Evolutionary conservation across 2,888 invertebrate species (phyloP).

Genomic region (Acleris sparsana): DNA sequence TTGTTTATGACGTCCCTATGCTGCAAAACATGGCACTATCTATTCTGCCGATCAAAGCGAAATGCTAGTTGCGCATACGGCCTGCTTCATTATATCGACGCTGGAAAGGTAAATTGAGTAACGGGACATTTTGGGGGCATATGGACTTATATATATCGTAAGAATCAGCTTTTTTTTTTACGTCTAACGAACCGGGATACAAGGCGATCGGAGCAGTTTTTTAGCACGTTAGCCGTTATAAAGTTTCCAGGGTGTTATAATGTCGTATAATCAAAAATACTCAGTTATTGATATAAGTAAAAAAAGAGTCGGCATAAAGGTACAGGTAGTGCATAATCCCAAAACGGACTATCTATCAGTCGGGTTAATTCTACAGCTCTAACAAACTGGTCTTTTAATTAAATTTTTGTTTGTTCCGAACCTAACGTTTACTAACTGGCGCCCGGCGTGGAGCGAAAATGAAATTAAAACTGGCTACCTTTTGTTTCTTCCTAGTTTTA

Average conservation of each 20-base stretch:
- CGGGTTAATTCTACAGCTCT: constrained; percentile 1
- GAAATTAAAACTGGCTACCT: neutral
- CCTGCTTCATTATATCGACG: no score
- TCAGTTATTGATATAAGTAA: no score
- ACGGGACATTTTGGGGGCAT: no score
- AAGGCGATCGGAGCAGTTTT: no score
- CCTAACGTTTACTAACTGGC: constrained; percentile 13
- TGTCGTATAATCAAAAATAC: neutral
- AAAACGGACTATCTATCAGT: neutral
- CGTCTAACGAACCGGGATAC: no score
- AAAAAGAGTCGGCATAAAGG: neutral
- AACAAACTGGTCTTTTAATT: constrained; percentile 16
- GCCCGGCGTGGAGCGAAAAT: neutral
- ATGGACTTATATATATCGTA: no score
- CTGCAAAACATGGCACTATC: neutral
- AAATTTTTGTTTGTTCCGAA: constrained; percentile 14
- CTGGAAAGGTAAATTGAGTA: no score
- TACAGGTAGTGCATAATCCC: neutral
- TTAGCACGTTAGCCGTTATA: no score
- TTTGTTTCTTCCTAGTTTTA: neutral
- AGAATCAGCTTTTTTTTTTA: no score
- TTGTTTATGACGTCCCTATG: neutral
- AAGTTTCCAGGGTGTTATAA: no score
- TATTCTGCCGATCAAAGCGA: no score
- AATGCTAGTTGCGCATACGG: no score